phyloP scores from a whole-genome alignment of 2,888 invertebrate species.

The Auanema freiburgensis region DNA sequence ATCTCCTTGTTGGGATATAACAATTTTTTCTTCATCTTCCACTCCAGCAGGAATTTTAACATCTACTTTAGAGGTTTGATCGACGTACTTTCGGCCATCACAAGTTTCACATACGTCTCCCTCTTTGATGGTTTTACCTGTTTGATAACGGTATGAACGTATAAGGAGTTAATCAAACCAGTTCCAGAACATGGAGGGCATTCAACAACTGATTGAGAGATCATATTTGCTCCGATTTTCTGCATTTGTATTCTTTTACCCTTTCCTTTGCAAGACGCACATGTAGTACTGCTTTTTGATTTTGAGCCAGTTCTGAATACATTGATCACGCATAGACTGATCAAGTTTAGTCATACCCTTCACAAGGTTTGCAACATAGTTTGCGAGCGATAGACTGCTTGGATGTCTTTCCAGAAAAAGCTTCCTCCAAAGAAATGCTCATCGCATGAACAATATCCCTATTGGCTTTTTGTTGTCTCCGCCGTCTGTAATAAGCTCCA shows the following conservation, averaged over 20 bases:
- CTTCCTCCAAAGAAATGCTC: constrained; percentile 81
- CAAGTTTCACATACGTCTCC: constrained; percentile 13
- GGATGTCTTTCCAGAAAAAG: constrained; percentile 85
- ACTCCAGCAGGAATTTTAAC: constrained; percentile 80
- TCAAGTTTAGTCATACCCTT: constrained; percentile 68
- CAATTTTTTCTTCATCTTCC: constrained; percentile 82
- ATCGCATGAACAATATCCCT: constrained; percentile 79
- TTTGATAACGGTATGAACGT: background rate
- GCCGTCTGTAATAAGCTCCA: constrained; percentile 4
- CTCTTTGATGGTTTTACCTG: constrained; percentile 13
- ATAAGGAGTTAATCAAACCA: constrained; percentile 62
- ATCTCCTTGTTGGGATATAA: constrained; percentile 85
- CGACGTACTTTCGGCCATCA: constrained; percentile 9
- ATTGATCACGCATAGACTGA: background rate
- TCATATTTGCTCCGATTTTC: constrained; percentile 73
- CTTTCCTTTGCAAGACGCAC: constrained; percentile 78
- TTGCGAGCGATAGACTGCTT: constrained; percentile 82
- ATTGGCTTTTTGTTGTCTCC: constrained; percentile 13
- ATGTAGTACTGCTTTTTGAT: constrained; percentile 66
- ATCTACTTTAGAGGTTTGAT: constrained; percentile 2
- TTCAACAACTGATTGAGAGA: constrained; percentile 68
- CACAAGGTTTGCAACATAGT: constrained; percentile 78
- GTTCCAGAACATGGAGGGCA: constrained; percentile 70
- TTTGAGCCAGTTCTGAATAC: constrained; percentile 59
- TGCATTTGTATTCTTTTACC: constrained; percentile 67